Percentiles rank a stretch among this genome's conserved stretches.
Evolutionary conservation across 2,797 vertebrate genomes (phyloP).

Genomic region (Dicrostonyx torquatus): DNA sequence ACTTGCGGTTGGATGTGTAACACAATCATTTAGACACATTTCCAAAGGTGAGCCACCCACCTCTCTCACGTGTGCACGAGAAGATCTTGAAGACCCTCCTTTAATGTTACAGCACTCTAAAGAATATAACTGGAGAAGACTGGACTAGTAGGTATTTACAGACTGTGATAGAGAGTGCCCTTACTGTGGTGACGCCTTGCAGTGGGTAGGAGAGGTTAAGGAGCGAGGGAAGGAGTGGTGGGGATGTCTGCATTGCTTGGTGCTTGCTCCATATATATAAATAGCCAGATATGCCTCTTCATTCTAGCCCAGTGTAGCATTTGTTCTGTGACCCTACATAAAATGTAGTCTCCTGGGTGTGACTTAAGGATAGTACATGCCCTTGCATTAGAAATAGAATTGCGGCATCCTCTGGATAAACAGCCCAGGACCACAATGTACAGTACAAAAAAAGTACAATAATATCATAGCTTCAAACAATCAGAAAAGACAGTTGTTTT

Average conservation of each 20-base stretch:
- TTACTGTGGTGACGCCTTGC: constrained; percentile 27
- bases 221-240: constrained; percentile 58
- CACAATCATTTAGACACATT: constrained; percentile 27
- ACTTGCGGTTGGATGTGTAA: not conserved
- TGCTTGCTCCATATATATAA: constrained; percentile 65
- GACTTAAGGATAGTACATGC: constrained; percentile 49
- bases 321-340: constrained; percentile 69
- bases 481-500: constrained; percentile 40
- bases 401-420: constrained; percentile 52
- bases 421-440: not conserved
- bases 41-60: not conserved
- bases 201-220: not conserved
- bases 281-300: constrained; percentile 65
- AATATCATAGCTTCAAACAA: constrained; percentile 35
- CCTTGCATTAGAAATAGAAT: constrained; percentile 56
- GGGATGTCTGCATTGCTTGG: constrained; percentile 69
- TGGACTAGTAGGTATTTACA: constrained; percentile 15
- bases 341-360: constrained; percentile 66
- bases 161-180: not conserved
- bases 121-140: constrained; percentile 41
- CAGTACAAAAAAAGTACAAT: not conserved
- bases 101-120: not conserved
- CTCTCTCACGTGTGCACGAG: not conserved
- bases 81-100: constrained; percentile 39
- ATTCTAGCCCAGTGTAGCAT: constrained; percentile 68